phyloP scores from a whole-genome alignment of 2,888 invertebrate genomes.

The Epinotia nisella region DNA sequence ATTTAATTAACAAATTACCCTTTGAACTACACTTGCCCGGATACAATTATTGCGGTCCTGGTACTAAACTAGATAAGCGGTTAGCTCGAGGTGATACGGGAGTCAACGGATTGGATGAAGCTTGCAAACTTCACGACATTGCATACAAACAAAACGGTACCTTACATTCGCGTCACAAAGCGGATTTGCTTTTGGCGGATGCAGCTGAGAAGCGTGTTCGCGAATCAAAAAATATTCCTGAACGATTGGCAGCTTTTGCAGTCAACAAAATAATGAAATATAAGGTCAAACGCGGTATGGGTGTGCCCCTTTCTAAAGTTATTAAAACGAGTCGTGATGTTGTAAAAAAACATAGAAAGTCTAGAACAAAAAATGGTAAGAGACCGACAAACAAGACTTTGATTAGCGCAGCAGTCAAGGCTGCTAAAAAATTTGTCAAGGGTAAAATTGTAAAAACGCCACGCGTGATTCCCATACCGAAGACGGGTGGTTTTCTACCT shows the following conservation, averaged over 20 bases:
- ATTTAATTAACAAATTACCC: constrained; percentile 14
- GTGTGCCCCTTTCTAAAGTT: constrained; percentile 4
- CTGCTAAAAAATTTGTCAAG: constrained; percentile 1
- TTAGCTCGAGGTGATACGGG: constrained; percentile 58
- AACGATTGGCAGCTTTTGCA: constrained; percentile 6
- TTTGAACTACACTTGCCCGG: constrained; percentile 47
- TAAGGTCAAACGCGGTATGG: constrained; percentile 25
- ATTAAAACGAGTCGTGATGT: constrained; percentile 8
- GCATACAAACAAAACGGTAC: background rate
- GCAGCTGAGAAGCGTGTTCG: constrained; percentile 6
- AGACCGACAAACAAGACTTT: background rate
- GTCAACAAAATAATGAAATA: constrained; percentile 19
- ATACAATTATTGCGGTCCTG: constrained; percentile 52
- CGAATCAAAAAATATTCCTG: background rate
- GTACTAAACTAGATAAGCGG: constrained; percentile 53
- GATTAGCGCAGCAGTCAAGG: background rate
- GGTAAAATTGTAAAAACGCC: constrained; percentile 9
- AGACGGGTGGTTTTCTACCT: constrained; percentile 20
- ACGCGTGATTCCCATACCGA: constrained; percentile 19
- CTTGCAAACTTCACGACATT: constrained; percentile 29
- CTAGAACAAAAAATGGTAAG: background rate
- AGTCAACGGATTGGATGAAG: constrained; percentile 26
- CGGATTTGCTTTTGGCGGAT: constrained; percentile 15
- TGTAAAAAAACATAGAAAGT: background rate
- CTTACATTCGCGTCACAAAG: constrained; percentile 7